These are phyloP conservation scores for Benitochromis conjunctus DNA, from an alignment of 2,113 vertebrate species.

Conservation along the genomic window DNA sequence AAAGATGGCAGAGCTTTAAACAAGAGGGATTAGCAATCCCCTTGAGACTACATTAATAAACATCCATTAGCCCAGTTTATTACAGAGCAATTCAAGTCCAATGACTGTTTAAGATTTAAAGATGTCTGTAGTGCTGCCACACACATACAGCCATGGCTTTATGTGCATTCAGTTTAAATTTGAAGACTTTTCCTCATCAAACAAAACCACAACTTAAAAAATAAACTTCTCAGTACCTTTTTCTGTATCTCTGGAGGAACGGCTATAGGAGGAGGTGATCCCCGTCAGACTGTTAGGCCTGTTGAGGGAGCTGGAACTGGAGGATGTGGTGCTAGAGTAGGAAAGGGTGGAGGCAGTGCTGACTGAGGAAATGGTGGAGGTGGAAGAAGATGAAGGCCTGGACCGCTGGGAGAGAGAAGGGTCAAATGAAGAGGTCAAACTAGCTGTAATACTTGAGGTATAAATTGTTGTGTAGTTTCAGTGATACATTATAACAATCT, in stretches of 20 bases:
- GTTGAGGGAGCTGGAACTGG: slow-evolving; percentile 66
- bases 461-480: not conserved
- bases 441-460: not conserved
- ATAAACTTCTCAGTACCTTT: slow-evolving; percentile 71
- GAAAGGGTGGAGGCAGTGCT: slow-evolving; percentile 70
- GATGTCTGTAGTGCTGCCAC: not conserved
- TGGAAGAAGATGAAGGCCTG: slow-evolving; percentile 75
- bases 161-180: not conserved
- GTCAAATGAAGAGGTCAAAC: not conserved
- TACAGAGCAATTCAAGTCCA: not conserved
- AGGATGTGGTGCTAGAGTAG: slow-evolving; percentile 75
- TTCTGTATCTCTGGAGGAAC: slow-evolving; percentile 86
- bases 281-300: slow-evolving; percentile 85
- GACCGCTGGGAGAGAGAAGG: slow-evolving; percentile 75
- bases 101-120: not conserved
- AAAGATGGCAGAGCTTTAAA: not conserved
- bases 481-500: not conserved
- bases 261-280: slow-evolving; percentile 90
- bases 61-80: not conserved
- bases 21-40: not conserved
- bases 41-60: not conserved
- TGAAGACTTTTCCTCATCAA: not conserved
- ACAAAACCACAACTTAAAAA: not conserved
- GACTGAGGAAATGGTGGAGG: slow-evolving; percentile 73
- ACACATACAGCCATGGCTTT: not conserved